Evolutionary conservation across 2,113 vertebrate genomes (phyloP).

Genomic region (Petroica traversi): DNA sequence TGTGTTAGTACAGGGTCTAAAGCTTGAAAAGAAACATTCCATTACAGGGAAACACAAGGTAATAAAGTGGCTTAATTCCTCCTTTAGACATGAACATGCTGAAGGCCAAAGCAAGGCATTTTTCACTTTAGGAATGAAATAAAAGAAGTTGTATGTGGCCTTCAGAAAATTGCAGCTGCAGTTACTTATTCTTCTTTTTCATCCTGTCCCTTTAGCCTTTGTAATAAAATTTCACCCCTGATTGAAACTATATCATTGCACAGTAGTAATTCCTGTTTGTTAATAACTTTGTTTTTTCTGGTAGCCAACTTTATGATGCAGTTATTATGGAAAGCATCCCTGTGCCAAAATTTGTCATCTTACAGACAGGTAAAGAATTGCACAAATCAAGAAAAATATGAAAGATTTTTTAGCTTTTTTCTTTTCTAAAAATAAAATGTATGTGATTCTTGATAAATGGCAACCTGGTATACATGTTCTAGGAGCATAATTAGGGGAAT

Average conservation of each 20-base stretch:
- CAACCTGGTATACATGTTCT: not conserved
- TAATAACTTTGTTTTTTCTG: not conserved
- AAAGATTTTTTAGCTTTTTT: not conserved
- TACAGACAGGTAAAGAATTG: not conserved
- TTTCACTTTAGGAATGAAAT: not conserved
- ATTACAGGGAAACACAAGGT: not conserved
- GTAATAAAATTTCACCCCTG: not conserved
- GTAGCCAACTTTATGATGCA: not conserved
- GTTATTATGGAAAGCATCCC: not conserved
- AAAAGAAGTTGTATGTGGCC: not conserved
- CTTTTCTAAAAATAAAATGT: not conserved
- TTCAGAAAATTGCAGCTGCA: not conserved
- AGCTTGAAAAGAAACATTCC: not conserved
- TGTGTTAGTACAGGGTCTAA: not conserved
- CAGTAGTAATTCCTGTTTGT: not conserved
- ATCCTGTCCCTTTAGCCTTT: not conserved
- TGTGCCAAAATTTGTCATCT: not conserved
- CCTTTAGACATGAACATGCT: not conserved
- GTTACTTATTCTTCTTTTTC: not conserved
- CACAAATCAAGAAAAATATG: not conserved
- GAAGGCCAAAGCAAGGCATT: not conserved
- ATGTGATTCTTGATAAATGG: not conserved
- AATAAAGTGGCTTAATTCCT: constrained; percentile 6
- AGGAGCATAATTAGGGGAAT: not conserved
- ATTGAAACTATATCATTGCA: not conserved